These are phyloP conservation scores for Bilobella aurantiaca DNA, from an alignment of 1,140 invertebrate genomes.

Conservation along the genomic window DNA sequence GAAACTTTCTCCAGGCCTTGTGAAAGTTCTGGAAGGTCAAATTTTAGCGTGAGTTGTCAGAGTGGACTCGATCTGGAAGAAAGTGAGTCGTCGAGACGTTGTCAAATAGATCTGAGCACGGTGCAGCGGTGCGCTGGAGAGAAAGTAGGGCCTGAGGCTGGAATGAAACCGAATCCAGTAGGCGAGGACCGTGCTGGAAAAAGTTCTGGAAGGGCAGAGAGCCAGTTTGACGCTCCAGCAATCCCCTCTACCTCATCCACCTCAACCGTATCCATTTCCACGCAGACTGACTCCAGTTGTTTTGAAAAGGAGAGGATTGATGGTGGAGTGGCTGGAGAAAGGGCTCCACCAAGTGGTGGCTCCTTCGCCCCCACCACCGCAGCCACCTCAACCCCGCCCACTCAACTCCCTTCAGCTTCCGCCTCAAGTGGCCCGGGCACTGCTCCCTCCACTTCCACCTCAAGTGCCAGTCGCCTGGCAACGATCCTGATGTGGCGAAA, in stretches of 20 bases:
- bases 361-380: neutral
- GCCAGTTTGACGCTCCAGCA: neutral
- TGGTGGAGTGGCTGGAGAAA: neutral
- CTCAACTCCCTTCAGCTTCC: neutral
- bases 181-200: neutral
- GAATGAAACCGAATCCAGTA: neutral
- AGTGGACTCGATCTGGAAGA: neutral
- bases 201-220: neutral
- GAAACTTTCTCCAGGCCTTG: neutral
- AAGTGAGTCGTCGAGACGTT: too few species aligned
- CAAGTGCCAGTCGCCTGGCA: conserved; percentile 18
- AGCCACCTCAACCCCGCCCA: neutral
- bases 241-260: neutral
- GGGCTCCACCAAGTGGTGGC: neutral
- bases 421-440: neutral
- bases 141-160: neutral
- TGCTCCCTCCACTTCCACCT: neutral
- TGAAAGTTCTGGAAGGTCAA: neutral
- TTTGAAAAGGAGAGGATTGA: conserved; percentile 17
- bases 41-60: conserved; percentile 4
- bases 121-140: too few species aligned
- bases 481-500: conserved; percentile 29
- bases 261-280: conserved; percentile 10
- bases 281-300: conserved; percentile 26
- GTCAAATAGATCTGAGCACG: too few species aligned